Base-by-base conservation (phyloP, 1,140 invertebrate species). In the Bombus sylvicola region DNA sequence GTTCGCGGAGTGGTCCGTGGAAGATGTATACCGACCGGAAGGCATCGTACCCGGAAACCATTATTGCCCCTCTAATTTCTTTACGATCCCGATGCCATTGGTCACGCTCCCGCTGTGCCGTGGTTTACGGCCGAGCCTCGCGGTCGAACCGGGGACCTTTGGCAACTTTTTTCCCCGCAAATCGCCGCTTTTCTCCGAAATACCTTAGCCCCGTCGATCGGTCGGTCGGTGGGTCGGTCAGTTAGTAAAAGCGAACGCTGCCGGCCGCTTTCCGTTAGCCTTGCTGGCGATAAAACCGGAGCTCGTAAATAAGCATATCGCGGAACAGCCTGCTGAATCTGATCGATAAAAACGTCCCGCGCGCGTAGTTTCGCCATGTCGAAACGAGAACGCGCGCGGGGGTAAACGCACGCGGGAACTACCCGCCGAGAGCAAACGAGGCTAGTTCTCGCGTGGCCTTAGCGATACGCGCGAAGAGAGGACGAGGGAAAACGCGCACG, bases 1-100 rank as follows among this genome's bases (percentile, higher is more conserved):
- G 82, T 82, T 62, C 85, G 84, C 79, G 81, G 76, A 80, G 53
- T 68, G 80, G 73, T 72, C 88, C 85, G 85, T 81, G 83, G 90
- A 95, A 95, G 94, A 95, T 93, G 94, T 93, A 95, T 95, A 91
- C 92, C 86, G 90, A 94, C 93, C 94, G 94, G 94, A 95, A 95
- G 92, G 89, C 90, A 94, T 91, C 92, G 90, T 92, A 93, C 92
- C 94, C 94, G 94, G 94, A 95, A 95, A 89, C 92, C 93, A 94
- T 95, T 95, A 94, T 86, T 92, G 90, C 91, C 94, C 93, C 94
- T 94, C 94, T 95, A 95, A 95, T 95, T 95, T 95, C 94, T 95
- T 95, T 95, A 95, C 94, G 94, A 95, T 95, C 94, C 90, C 91
- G 92, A 93, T 93, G 92, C 93, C 92, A 93, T 94, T 95, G 94